These are phyloP conservation scores for Spisula solida DNA, from an alignment of 2,888 invertebrate species.

Conservation along the genomic window DNA sequence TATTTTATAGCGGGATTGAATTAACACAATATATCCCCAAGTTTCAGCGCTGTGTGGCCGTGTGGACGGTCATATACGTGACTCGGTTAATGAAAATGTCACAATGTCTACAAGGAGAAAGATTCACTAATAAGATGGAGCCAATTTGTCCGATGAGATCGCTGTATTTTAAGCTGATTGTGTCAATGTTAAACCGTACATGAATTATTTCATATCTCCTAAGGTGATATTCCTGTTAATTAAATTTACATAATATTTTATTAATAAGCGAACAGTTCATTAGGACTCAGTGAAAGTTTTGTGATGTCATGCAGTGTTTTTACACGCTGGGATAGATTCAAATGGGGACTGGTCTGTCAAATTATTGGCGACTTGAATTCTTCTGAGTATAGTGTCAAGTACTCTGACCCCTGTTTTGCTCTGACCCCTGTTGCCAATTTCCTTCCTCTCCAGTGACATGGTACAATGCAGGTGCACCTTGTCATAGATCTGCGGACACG, in stretches of 20 bases:
- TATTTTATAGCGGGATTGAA: constrained; percentile 25
- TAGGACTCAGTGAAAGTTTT: too few species aligned
- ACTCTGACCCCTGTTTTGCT: too few species aligned
- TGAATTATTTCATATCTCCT: neutral
- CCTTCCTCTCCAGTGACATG: too few species aligned
- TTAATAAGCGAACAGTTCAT: neutral
- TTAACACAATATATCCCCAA: constrained; percentile 23
- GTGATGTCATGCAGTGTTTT: too few species aligned
- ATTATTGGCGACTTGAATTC: too few species aligned
- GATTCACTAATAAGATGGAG: neutral
- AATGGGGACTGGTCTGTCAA: too few species aligned
- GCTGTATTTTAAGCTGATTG: neutral
- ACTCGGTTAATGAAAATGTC: constrained; percentile 35
- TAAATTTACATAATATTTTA: neutral
- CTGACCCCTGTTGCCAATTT: too few species aligned
- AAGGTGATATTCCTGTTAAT: neutral
- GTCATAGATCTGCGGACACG: too few species aligned
- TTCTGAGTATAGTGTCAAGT: too few species aligned
- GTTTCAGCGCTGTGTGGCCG: neutral
- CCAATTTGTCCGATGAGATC: neutral
- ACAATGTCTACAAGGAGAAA: constrained; percentile 1
- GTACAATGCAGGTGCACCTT: too few species aligned
- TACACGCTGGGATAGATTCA: too few species aligned
- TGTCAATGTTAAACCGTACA: neutral
- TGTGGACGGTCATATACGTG: constrained; percentile 30